Evolutionary conservation across 2,888 invertebrate species (phyloP).

Genomic region (Apotomis betuletana): DNA sequence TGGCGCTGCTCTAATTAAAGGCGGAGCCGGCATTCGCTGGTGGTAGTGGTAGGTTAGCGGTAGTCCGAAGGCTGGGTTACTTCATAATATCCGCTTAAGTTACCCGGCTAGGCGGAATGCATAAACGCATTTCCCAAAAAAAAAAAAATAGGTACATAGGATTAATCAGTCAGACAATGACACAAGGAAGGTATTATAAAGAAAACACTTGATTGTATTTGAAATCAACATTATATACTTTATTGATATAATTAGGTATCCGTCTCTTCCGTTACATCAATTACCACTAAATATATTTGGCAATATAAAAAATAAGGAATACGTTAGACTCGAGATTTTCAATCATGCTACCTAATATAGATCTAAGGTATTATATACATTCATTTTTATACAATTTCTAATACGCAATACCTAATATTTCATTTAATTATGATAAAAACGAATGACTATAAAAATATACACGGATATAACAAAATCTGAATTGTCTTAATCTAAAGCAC

Average conservation of each 20-base stretch:
- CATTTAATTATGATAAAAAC: conserved; percentile 60
- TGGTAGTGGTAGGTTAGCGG: too few species aligned
- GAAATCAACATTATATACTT: conserved; percentile 75
- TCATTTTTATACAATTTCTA: conserved; percentile 58
- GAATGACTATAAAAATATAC: conserved; percentile 74
- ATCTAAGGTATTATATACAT: conserved; percentile 49
- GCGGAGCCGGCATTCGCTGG: too few species aligned
- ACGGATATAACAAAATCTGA: conserved; percentile 61
- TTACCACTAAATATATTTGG: conserved; percentile 82
- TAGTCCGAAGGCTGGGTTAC: too few species aligned
- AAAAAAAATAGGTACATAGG: too few species aligned
- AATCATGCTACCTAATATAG: conserved; percentile 72
- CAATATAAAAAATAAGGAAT: conserved; percentile 82
- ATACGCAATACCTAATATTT: conserved; percentile 55
- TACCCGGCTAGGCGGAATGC: too few species aligned
- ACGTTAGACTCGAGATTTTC: conserved; percentile 76
- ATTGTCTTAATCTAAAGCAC: conserved; percentile 45
- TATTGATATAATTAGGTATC: conserved; percentile 67
- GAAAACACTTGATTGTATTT: conserved; percentile 62
- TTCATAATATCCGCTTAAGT: too few species aligned
- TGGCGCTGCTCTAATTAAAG: too few species aligned
- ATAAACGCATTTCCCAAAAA: too few species aligned
- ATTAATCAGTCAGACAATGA: not conserved
- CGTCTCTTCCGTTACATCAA: conserved; percentile 71
- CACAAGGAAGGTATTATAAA: conserved; percentile 44